A percentile compares a stretch with the other conserved stretches of the same genome.
phyloP scores from a whole-genome alignment of 2,113 vertebrate genomes.

The Ranitomeya variabilis region DNA sequence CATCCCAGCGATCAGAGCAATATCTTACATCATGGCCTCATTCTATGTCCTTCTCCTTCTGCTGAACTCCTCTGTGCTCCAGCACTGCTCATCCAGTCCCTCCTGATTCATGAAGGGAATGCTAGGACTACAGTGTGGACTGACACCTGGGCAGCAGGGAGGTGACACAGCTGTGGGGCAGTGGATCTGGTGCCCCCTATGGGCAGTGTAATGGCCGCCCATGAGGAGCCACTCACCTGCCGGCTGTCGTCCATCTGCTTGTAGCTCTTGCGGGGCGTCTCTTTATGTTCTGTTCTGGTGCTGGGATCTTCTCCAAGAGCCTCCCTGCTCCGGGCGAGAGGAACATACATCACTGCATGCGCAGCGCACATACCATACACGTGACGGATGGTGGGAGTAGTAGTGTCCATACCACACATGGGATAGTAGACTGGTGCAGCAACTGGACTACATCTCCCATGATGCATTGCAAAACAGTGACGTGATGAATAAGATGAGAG shows the following conservation, averaged over 20 bases:
- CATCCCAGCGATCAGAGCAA: no score
- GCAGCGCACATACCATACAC: no score
- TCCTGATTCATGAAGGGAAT: background rate
- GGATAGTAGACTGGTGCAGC: background rate
- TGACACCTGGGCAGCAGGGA: background rate
- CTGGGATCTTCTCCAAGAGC: constrained; percentile 65
- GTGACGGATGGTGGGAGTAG: background rate
- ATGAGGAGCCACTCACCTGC: constrained; percentile 66
- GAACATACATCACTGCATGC: no score
- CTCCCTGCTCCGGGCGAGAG: constrained; percentile 61
- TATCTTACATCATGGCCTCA: no score
- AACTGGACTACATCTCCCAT: background rate
- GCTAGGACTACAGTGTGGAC: background rate
- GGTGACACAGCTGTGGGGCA: no score
- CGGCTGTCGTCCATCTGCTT: constrained; percentile 72
- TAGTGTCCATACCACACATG: background rate
- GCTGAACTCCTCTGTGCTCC: no score
- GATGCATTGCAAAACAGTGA: background rate
- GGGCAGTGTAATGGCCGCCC: no score
- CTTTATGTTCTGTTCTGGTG: constrained; percentile 57
- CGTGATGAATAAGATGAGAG: background rate
- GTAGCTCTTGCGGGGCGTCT: constrained; percentile 68
- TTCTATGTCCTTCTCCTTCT: background rate
- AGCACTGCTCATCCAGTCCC: no score
- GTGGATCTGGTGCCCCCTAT: no score